These are phyloP conservation scores for Apamea epomidion DNA, from an alignment of 2,888 invertebrate species.

Conservation along the genomic window DNA sequence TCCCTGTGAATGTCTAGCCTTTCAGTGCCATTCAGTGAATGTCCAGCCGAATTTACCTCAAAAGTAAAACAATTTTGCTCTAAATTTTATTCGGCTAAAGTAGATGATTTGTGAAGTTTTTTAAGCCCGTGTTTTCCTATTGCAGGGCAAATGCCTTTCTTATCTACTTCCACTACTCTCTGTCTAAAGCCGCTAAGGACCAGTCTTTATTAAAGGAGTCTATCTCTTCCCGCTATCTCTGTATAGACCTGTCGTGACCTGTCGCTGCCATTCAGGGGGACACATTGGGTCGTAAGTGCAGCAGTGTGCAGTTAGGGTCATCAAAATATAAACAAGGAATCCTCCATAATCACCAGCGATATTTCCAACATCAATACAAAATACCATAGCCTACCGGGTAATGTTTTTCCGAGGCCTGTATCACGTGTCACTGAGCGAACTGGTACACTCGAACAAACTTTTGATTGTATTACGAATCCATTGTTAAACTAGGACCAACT, in stretches of 20 bases:
- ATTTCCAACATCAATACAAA: slow-evolving; percentile 1
- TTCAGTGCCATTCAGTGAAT: not conserved
- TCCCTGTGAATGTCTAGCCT: no score
- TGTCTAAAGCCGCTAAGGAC: no score
- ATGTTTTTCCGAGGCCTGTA: slow-evolving; percentile 12
- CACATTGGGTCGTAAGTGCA: not conserved
- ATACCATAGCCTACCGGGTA: not conserved
- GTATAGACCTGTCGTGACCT: no score
- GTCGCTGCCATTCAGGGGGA: not conserved
- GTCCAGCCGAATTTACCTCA: no score
- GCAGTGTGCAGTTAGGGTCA: not conserved
- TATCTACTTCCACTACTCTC: not conserved
- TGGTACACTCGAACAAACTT: slow-evolving; percentile 43
- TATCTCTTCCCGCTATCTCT: not conserved
- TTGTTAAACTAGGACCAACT: slow-evolving; percentile 54
- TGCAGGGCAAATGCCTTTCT: not conserved
- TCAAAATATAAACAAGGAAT: not conserved
- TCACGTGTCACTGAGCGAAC: slow-evolving; percentile 39
- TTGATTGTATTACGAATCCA: slow-evolving; percentile 48
- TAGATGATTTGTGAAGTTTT: not conserved
- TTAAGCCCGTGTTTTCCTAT: not conserved
- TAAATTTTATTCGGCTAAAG: not conserved
- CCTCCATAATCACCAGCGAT: not conserved
- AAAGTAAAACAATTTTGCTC: not conserved
- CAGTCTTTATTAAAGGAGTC: not conserved